Base-by-base conservation (phyloP, 2,888 invertebrate species). In the Alsophila aescularia region DNA sequence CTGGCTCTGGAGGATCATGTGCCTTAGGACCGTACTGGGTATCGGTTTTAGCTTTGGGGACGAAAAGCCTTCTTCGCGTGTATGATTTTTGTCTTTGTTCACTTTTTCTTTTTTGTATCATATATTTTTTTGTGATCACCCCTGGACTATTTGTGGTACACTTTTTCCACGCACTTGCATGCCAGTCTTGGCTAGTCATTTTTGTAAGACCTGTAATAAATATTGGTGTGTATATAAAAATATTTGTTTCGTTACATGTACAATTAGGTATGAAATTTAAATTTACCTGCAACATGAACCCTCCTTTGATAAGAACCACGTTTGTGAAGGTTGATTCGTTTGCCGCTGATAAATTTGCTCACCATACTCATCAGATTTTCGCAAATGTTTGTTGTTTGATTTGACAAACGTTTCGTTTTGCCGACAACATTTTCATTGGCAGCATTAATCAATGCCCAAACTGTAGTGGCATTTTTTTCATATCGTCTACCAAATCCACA, bases 221-320 rank as follows among this genome's bases (percentile, higher is more conserved):
- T 2, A n/a, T 37, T 12, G 13, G 21, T 6, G 4, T 21, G 21
- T 21, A 6, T 21, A 21, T 21, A 21, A 21, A 21, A 21, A 21
- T 21, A 21, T 21, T 21, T 21, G 21, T 21, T 21, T 5, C 21
- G n/a, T 5, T 3, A 5, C 12, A 12, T 32, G 32, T 32, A 32
- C 13, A 6, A 32, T n/a, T 32, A 32, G 32, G 12, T 32, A 32
- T 12, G 2, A 2, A 35, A 35, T 35, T 14, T 35, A 14, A 15
- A 14, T 1, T 35, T 39, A 39, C 39, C 39, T 39, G 39, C 39
- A 39, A 21, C 21, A 21, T 39, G 24, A n/a, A 39, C 39, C 16
- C 39, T 13, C 24, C 39, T 9, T 24, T 24, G 39, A 39, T 39
- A 39, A 13, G 39, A 39, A 12, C 39, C 39, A 21, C 24, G n/a